Evolutionary conservation across 2,888 invertebrate species (phyloP), one percentile per base, ranked within the genome.

Genomic region (Bimastos eiseni): DNA sequence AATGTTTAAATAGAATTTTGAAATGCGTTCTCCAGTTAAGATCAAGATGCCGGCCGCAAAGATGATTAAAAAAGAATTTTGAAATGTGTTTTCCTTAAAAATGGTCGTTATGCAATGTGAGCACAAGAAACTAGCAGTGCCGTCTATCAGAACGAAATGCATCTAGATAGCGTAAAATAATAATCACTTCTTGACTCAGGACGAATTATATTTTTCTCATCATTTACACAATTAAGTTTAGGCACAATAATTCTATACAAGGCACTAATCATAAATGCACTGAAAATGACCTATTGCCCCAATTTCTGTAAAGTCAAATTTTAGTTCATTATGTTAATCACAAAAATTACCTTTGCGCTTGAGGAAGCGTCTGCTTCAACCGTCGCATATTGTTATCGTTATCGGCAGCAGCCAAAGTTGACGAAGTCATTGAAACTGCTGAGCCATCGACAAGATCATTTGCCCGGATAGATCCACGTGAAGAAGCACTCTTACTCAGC

Each of bases 331-430:
- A 70, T 70, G 70, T n/a, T 70, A 70, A 70, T n/a, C 30, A 70
- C 70, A 70, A n/a, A 4, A 70, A 70, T 86, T 86, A 86, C 86
- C 86, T 86, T 8, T 30, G 49, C 24, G 90, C 90, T 15, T 44
- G 90, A 33, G 55, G 90, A 44, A 89, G 37, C 0, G 90, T 89
- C 33, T 89, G 90, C 70, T 89, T 44, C 70, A 89, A 49, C n/a
- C 83, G 49, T 34, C 70, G n/a, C 70, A 49, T 89, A 33, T 89
- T 89, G 49, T 44, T 89, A 21, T 89, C 90, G 33, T 89, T 89
- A 33, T 89, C 90, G 2, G 70, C 70, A 30, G 36, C 70, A 37
- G 90, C 90, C 37, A 89, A 37, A 70, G 83, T 49, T 30, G 90
- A 89, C 1, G 90, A 89, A 37, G 86, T 86, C 34, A 37, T 86